Percentiles rank a stretch among this genome's conserved stretches.
These are phyloP conservation scores for Pristionchus maxplancki DNA, from an alignment of 2,888 invertebrate species.

Conservation along the genomic window DNA sequence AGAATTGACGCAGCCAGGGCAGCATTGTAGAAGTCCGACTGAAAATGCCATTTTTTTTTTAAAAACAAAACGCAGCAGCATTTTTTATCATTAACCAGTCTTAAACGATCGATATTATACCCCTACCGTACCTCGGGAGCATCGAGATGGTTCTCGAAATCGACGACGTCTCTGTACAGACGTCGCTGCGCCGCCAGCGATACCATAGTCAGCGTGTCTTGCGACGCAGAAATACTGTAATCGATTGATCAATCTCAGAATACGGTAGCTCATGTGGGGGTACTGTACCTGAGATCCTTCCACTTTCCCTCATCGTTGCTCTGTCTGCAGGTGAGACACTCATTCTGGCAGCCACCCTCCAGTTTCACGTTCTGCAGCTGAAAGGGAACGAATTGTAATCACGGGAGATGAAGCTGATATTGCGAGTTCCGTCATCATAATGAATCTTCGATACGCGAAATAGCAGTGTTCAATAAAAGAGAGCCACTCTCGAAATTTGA, in stretches of 20 bases:
- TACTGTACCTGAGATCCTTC: conserved; percentile 42
- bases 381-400: background rate
- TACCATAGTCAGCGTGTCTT: conserved; percentile 80
- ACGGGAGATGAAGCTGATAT: too few species aligned
- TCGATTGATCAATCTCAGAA: background rate
- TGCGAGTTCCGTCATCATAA: too few species aligned
- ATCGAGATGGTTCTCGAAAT: conserved; percentile 97
- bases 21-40: conserved; percentile 51
- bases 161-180: conserved; percentile 87
- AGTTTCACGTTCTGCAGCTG: conserved; percentile 50
- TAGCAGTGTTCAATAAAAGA: too few species aligned
- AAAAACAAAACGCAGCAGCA: too few species aligned
- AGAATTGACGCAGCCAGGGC: conserved; percentile 33
- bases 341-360: conserved; percentile 33
- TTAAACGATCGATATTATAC: background rate
- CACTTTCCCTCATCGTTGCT: conserved; percentile 21
- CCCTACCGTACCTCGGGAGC: conserved; percentile 84
- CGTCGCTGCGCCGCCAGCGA: conserved; percentile 86
- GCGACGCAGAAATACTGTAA: conserved; percentile 49
- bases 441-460: too few species aligned
- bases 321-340: conserved; percentile 31
- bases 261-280: background rate
- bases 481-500: too few species aligned
- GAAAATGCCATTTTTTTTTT: too few species aligned
- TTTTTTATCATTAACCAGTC: too few species aligned